Evolutionary conservation across 2,113 vertebrate genomes (phyloP).

Genomic region (Coryphaenoides rupestris): DNA sequence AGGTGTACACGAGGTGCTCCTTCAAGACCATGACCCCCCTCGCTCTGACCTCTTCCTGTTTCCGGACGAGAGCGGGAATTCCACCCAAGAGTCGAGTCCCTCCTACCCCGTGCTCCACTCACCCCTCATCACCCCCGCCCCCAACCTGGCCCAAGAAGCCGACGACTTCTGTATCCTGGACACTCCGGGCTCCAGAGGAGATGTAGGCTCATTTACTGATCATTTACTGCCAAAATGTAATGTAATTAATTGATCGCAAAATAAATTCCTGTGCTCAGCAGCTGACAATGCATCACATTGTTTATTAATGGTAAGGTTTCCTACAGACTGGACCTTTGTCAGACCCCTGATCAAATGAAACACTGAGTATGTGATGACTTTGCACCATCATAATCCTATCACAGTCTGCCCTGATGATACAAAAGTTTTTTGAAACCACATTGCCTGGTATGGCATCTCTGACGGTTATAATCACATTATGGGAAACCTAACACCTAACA

Average conservation of each 20-base stretch:
- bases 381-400: too few relatives aligned
- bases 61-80: slow-evolving; percentile 92
- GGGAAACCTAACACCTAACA: too few relatives aligned
- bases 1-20: slow-evolving; percentile 79
- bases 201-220: slow-evolving; percentile 64
- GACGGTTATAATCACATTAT: too few relatives aligned
- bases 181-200: slow-evolving; percentile 80
- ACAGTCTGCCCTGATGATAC: too few relatives aligned
- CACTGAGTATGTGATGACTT: too few relatives aligned
- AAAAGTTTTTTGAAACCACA: too few relatives aligned
- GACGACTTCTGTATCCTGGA: slow-evolving; percentile 98
- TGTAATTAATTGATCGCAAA: background rate
- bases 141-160: slow-evolving; percentile 75
- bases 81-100: slow-evolving; percentile 81
- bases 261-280: background rate
- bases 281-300: too few relatives aligned
- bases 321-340: too few relatives aligned
- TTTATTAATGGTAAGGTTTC: too few relatives aligned
- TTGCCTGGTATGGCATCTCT: too few relatives aligned
- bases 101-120: slow-evolving; percentile 77
- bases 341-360: too few relatives aligned
- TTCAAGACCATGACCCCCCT: slow-evolving; percentile 76
- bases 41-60: slow-evolving; percentile 96
- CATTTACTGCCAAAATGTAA: slow-evolving; percentile 2
- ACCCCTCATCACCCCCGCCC: slow-evolving; percentile 77